Base-by-base conservation (phyloP, 2,113 vertebrate genomes). In the Rousettus leschenaultii region DNA sequence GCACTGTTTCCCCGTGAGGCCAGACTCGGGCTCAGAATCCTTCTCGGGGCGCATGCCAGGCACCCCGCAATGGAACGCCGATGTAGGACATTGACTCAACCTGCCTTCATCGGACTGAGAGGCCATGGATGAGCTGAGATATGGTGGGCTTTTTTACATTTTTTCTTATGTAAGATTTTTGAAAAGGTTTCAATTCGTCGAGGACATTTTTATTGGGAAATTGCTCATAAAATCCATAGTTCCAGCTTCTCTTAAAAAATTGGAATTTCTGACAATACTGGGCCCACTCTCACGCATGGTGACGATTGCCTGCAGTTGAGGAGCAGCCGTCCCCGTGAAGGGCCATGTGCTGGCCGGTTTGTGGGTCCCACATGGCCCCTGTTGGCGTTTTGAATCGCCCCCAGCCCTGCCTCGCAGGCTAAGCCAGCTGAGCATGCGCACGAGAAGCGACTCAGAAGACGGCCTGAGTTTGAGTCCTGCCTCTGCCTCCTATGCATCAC, bases 161-260 rank as follows among this genome's bases (percentile, higher is more conserved):
- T 85, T 55, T 88, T 13, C 66, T 89, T 40, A 45, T 12, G 18
- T 19, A 80, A 70, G 73, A 55, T 85, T 85, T 73, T 40, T 45
- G 22, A 57, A 91, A 84, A 61, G 15, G 6, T 38, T 89, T 94
- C 57, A 85, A 63, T 84, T 85, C 10, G 9, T 53, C 7, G 14
- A 40, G 73, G 63, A 48, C 35, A 80, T 51, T 89, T 89, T 89
- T 65, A 43, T 51, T 74, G 45, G 35, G 59, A 70, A 45, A 88
- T 86, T 91, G 82, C 77, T 80, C 51, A 66, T 66, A 87, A 73
- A 48, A 85, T 51, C 57, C 87, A 89, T 59, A 94, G 83, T 73
- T 65, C 51, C 43, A n/a, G 48, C 24, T 88, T 79, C 75, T 89
- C 35, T 75, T 75, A 14, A 92, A 75, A 89, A 30, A 33, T 13